Base-by-base conservation (phyloP, 2,797 vertebrate genomes). In the Myoxocephalus aenaeus region DNA sequence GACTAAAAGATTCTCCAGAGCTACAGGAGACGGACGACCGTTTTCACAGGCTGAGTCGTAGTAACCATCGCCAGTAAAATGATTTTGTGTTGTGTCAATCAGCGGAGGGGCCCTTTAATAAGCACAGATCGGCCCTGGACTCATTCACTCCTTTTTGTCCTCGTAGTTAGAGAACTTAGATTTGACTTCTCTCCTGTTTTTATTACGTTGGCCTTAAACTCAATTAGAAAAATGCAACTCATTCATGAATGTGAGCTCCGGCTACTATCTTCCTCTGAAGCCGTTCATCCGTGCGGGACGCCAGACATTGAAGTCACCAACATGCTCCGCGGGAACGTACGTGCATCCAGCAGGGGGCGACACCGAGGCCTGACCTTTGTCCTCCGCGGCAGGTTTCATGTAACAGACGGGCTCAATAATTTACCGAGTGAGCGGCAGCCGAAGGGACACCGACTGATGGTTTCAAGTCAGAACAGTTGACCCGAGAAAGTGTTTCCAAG, bases 371-470 rank as follows among this genome's bases (percentile, higher is more conserved):
- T 57, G 70, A 87, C 83, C 83, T 80, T 83, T 87, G 82, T 79
- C 80, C 75, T 64, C 75, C 36, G 4, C 57, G 42, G 65, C 7
- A 3, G 58, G 67, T 85, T 75, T 91, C 77, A 18, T 67, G 69
- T 88, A 70, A 73, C 84, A 10, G 58, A 56, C 44, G 1, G 64
- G 67, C 15, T 87, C 62, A 90, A 90, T 92, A 80, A 90, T 90
- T 90, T 20, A 88, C 73, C 36, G 59, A 82, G 54, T 59, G 70
- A 75, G 72, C 54, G 58, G 71, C 32, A 27, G 66, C 59, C 40
- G 64, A 27, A n/a, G 68, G 46, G 46, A 69, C 73, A 29, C 51
- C 11, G n/a, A 72, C 65, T 61, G 57, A 46, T 67, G 70, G 56
- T 22, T 75, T 48, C 32, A 44, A 65, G 73, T 68, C 48, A 50